Percentiles rank a stretch among this genome's conserved stretches.
These are phyloP conservation scores for Ormyrus nitidulus DNA, from an alignment of 2,888 invertebrate species.

Conservation along the genomic window DNA sequence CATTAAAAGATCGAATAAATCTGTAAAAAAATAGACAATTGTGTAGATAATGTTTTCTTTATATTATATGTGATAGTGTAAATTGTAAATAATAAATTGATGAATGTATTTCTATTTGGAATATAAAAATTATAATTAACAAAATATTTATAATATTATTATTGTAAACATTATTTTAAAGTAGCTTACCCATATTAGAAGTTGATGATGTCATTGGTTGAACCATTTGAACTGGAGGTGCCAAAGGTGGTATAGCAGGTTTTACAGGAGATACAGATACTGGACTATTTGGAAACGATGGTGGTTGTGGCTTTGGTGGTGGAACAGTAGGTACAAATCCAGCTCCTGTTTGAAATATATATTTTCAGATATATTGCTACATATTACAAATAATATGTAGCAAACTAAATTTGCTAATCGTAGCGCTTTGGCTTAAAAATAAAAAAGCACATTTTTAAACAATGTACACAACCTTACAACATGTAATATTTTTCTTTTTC, in stretches of 20 bases:
- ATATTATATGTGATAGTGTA: slow-evolving; percentile 8
- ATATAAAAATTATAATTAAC: background rate
- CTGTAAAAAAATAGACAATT: slow-evolving; percentile 67
- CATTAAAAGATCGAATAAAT: slow-evolving; percentile 71
- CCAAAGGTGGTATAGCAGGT: slow-evolving; percentile 59
- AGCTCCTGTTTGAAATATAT: slow-evolving; percentile 62
- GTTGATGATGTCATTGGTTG: slow-evolving; percentile 62
- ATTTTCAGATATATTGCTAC: slow-evolving; percentile 3
- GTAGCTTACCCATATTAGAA: slow-evolving; percentile 65
- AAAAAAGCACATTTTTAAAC: slow-evolving; percentile 23
- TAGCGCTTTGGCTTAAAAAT: slow-evolving; percentile 10
- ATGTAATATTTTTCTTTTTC: background rate
- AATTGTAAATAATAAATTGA: slow-evolving; percentile 24
- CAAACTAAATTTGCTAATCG: background rate
- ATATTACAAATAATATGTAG: slow-evolving; percentile 11
- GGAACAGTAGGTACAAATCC: slow-evolving; percentile 68
- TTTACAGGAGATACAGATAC: slow-evolving; percentile 62
- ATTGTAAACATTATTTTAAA: slow-evolving; percentile 9
- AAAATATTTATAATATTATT: slow-evolving; percentile 3
- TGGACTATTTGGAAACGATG: slow-evolving; percentile 76
- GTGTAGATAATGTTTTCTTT: slow-evolving; percentile 31
- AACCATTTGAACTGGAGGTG: slow-evolving; percentile 63
- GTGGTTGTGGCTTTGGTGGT: slow-evolving; percentile 75
- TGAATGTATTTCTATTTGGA: background rate
- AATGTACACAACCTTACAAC: background rate